These are phyloP conservation scores for Listronotus bonariensis DNA, from an alignment of 1,140 invertebrate genomes.

Conservation along the genomic window DNA sequence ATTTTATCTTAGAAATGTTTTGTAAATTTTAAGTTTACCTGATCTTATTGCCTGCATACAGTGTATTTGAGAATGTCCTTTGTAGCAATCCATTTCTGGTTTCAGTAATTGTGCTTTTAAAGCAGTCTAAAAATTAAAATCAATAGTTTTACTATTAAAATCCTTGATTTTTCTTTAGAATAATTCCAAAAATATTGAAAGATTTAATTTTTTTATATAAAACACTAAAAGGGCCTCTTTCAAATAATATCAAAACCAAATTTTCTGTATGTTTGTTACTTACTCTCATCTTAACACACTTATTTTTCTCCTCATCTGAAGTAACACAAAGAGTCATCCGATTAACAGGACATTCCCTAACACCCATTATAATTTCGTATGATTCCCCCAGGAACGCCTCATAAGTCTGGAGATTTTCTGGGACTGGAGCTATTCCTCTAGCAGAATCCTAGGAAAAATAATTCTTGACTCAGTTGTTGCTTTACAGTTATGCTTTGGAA, in stretches of 20 bases:
- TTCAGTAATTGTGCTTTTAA: constrained; percentile 85
- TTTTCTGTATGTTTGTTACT: background rate
- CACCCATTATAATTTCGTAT: constrained; percentile 70
- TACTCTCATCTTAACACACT: constrained; percentile 94
- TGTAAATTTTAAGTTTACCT: constrained; percentile 55
- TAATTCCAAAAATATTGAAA: too few species aligned
- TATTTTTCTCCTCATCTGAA: constrained; percentile 86
- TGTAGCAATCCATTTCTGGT: constrained; percentile 86
- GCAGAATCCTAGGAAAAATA: constrained; percentile 68
- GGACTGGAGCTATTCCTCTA: constrained; percentile 64
- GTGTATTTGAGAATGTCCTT: constrained; percentile 81
- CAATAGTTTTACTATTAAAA: background rate
- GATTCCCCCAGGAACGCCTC: constrained; percentile 65
- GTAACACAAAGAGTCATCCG: constrained; percentile 87
- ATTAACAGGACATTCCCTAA: constrained; percentile 79
- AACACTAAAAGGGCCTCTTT: too few species aligned
- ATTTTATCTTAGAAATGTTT: background rate
- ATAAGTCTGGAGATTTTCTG: constrained; percentile 66
- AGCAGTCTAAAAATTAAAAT: constrained; percentile 69
- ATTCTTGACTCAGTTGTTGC: too few species aligned
- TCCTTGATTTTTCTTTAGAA: too few species aligned
- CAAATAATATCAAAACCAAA: too few species aligned
- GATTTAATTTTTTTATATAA: too few species aligned
- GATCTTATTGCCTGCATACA: constrained; percentile 85
- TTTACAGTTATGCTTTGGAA: too few species aligned